Base-by-base conservation (phyloP, 2,888 invertebrate genomes). In the Pseudococcus jackbeardsleyi region DNA sequence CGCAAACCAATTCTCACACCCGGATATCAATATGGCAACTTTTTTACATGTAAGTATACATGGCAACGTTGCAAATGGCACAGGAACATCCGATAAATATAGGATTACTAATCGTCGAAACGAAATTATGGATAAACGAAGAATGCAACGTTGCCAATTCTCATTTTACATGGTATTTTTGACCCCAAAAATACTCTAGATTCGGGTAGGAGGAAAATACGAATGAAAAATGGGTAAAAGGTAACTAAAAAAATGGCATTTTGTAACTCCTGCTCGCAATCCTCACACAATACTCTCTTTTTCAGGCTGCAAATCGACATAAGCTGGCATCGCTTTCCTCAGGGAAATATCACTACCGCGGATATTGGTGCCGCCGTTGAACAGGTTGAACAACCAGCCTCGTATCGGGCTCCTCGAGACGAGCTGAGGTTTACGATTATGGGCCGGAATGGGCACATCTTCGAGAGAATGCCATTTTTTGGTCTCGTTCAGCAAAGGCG, bases 401-500 rank as follows among this genome's bases (percentile, higher is more conserved):
- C 94, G 94, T 89, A 96, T 93, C 42, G 95, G 94, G 90, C 94
- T 93, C 89, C 94, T 93, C 59, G 93, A 92, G 59, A 89, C 89
- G 42, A 93, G 91, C 19, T 64, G 64, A 87, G 94, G 93, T 91
- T 94, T 93, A 91, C 95, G 95, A 90, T 92, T 92, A 64, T 93
- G 89, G 0, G 89, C 90, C 89, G 89, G 90, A 39, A 89, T 89
- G 5, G 89, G 89, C 84, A 96, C 93, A 90, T 94, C 94, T 92
- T 96, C 96, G 86, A 96, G 92, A 84, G 96, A 96, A 90, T 94
- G 94, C 95, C 96, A 96, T 91, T 95, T 94, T 92, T 96, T 96
- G 90, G 93, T 89, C 42, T 89, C 89, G 11, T 89, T 92, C 46
- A 93, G 91, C 54, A 93, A 92, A 88, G 93, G 93, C 89, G 92